Percentiles rank a stretch among this genome's conserved stretches.
These are phyloP conservation scores for Dicerorhinus sumatrensis DNA, from an alignment of 2,113 vertebrate species.

Conservation along the genomic window DNA sequence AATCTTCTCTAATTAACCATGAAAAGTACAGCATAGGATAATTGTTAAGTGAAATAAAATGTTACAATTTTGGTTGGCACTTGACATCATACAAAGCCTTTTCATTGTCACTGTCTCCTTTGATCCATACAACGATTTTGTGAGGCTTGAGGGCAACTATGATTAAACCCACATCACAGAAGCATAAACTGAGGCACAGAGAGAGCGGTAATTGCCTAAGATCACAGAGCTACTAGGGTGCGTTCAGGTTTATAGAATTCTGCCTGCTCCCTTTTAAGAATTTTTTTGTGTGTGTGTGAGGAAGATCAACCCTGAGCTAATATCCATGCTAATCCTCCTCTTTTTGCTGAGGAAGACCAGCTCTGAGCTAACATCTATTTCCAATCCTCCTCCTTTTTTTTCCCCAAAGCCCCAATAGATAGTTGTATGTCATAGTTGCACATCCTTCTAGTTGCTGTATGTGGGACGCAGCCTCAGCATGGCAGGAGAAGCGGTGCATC, in stretches of 20 bases:
- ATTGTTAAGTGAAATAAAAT: neutral
- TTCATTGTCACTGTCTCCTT: neutral
- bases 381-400: too few species aligned
- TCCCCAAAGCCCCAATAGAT: too few species aligned
- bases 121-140: neutral
- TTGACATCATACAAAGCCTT: neutral
- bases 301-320: too few species aligned
- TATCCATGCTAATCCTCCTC: too few species aligned
- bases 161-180: neutral
- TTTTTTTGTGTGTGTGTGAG: too few species aligned
- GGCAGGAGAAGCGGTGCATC: too few species aligned
- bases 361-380: too few species aligned
- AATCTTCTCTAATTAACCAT: neutral
- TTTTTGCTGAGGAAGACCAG: too few species aligned
- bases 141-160: neutral
- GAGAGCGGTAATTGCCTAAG: neutral
- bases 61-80: neutral
- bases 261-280: neutral
- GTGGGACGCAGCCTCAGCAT: too few species aligned
- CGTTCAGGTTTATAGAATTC: neutral
- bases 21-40: neutral
- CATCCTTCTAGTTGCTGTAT: too few species aligned
- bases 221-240: neutral
- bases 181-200: neutral
- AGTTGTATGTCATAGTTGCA: too few species aligned